A percentile compares a stretch with the other conserved stretches of the same genome.
Conservation (phyloP, 2,888 invertebrate genomes). For the Drosophila lutescens region DNA sequence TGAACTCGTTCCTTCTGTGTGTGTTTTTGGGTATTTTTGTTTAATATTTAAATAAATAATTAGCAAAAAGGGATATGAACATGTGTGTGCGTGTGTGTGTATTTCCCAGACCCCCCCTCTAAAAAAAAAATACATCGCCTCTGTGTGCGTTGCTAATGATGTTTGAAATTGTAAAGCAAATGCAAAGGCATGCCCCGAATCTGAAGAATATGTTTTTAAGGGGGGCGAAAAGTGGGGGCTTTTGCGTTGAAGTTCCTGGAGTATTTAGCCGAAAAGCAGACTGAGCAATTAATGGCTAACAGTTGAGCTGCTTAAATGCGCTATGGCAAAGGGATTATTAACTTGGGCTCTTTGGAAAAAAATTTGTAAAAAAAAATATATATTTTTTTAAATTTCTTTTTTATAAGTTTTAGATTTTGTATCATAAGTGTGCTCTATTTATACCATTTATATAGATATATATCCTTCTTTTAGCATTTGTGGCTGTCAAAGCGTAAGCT, state of each 20-base stretch:
- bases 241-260: neutral
- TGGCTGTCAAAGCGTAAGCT: neutral
- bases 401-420: neutral
- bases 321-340: neutral
- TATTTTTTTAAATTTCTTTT: neutral
- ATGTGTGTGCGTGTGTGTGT: slow-evolving; percentile 33
- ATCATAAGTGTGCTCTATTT: neutral
- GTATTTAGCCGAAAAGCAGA: slow-evolving; percentile 7
- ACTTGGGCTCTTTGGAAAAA: neutral
- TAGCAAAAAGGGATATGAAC: slow-evolving; percentile 81
- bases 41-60: slow-evolving; percentile 84
- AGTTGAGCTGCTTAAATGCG: slow-evolving; percentile 27
- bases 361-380: neutral
- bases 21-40: slow-evolving; percentile 76
- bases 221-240: slow-evolving; percentile 2
- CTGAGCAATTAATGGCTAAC: slow-evolving; percentile 21
- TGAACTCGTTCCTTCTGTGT: slow-evolving; percentile 28
- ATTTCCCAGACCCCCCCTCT: neutral
- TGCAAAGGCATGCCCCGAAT: slow-evolving; percentile 70
- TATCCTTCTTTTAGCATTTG: neutral
- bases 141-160: slow-evolving; percentile 80
- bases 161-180: slow-evolving; percentile 82
- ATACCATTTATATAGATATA: neutral
- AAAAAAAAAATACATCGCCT: neutral
- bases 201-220: slow-evolving; percentile 32